Base-by-base conservation (phyloP, 2,113 vertebrate species). In the Tiliqua scincoides region DNA sequence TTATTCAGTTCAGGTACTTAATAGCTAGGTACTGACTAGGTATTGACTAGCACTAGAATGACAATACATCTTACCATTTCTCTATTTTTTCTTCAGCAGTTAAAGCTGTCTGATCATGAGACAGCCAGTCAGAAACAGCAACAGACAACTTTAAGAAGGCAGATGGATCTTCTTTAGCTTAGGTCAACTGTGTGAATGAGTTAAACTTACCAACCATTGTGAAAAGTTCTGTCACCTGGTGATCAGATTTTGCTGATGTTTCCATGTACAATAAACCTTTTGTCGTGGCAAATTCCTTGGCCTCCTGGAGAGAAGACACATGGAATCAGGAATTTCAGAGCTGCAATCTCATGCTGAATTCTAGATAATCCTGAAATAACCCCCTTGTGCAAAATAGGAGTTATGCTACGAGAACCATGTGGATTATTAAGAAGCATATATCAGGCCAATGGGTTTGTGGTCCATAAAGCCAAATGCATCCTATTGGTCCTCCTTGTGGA, bases 161-260 rank as follows among this genome's bases (percentile, higher is more conserved):
- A 68, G 54, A 17, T 76, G 25, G 54, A 52, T 84, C 32, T 32
- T 25, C 37, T 67, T 78, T 70, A 1, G 6, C 25, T n/a, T n/a
- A n/a, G n/a, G n/a, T n/a, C 35, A 4, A 18, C 75, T 35, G n/a
- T 59, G 40, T 21, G 30, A 37, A 5, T 21, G 6, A 52, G 63
- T 43, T 32, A 65, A 73, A 93, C 97, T 96, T 78, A 98, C 97
- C 97, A 3, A 97, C 0, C 0, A 89, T 54, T 0, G 59, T 18
- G 73, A 98, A 97, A 87, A 95, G 68, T 63, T 97, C 93, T 0
- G 78, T 91, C 75, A 97, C 95, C 20, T 94, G 95, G 25, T 95
- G 63, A 88, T 92, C 96, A 32, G 90, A 93, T 88, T 96, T 96
- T 78, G 97, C 97, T 0, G 97, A 98, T 1, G 97, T 94, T 83